Conservation (phyloP, 2,888 invertebrate genomes). For the Dastarcus helophoroides region DNA sequence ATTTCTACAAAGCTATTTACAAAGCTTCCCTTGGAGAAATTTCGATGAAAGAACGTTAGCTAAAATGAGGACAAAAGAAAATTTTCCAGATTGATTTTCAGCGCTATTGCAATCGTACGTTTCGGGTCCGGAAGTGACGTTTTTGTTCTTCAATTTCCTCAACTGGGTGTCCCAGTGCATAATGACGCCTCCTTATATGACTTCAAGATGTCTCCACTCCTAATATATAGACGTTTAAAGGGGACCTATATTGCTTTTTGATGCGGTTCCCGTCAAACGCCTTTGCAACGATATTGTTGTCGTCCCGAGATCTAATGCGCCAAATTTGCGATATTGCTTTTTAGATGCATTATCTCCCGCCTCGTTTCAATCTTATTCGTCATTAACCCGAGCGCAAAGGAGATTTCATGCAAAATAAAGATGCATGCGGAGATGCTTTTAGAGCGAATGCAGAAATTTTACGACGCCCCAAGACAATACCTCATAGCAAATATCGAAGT, state of each 20-base stretch:
- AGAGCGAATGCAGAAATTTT: no score
- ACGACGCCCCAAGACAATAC: no score
- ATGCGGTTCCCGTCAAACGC: slow-evolving; percentile 21
- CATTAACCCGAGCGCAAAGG: slow-evolving; percentile 10
- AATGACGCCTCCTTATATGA: slow-evolving; percentile 19
- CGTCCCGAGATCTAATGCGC: slow-evolving; percentile 16
- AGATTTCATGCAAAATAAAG: no score
- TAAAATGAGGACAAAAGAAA: slow-evolving; percentile 14
- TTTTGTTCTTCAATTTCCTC: slow-evolving; percentile 28
- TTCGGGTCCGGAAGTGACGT: slow-evolving; percentile 21
- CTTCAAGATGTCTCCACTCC: slow-evolving; percentile 13
- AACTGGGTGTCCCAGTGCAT: slow-evolving; percentile 19
- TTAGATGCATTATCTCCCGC: slow-evolving; percentile 15
- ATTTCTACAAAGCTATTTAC: no score
- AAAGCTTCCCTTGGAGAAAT: no score
- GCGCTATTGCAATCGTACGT: slow-evolving; percentile 20
- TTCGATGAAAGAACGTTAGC: slow-evolving; percentile 1
- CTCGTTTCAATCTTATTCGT: slow-evolving; percentile 13
- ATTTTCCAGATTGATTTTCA: slow-evolving; percentile 20
- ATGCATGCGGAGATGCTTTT: no score
- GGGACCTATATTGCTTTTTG: slow-evolving; percentile 25
- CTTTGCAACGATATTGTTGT: slow-evolving; percentile 21
- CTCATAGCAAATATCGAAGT: no score
- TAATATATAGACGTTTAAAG: slow-evolving; percentile 21
- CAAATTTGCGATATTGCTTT: slow-evolving; percentile 13